Conservation (phyloP, 2,797 vertebrate genomes). For the Gallirallus australis region DNA sequence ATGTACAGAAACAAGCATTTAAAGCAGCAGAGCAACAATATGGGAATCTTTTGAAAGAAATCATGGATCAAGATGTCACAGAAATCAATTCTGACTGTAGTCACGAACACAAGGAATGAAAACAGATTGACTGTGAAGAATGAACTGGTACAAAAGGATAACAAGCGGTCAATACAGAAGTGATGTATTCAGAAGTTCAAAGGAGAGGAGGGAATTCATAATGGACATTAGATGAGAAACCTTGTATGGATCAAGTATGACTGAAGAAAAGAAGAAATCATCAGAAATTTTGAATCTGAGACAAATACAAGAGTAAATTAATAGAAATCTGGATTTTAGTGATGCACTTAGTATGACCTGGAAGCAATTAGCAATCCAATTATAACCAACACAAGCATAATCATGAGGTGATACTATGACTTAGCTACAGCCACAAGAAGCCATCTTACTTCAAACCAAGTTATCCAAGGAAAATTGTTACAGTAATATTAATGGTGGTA, state of each 20-base stretch:
- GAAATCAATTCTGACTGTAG: neutral
- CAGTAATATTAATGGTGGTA: neutral
- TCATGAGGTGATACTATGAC: neutral
- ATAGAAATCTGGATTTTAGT: neutral
- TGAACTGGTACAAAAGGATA: neutral
- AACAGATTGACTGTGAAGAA: neutral
- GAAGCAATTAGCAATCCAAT: conserved; percentile 7
- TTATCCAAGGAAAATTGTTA: neutral
- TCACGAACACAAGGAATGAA: neutral
- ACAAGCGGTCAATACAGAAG: neutral
- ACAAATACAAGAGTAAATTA: neutral
- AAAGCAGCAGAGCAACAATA: neutral
- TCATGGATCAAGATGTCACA: neutral
- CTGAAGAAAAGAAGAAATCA: neutral
- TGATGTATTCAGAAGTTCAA: neutral
- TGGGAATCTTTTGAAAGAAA: neutral
- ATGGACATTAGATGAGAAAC: neutral
- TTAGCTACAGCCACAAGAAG: neutral
- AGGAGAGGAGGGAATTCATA: accelerated
- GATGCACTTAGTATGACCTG: neutral
- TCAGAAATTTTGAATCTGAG: neutral
- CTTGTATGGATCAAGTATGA: neutral
- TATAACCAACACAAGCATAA: conserved; percentile 16
- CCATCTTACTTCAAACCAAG: neutral
- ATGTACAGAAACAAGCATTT: neutral